A percentile compares a stretch with the other conserved stretches of the same genome.
These are phyloP conservation scores for Azorinus chamasolen DNA, from an alignment of 2,888 invertebrate species.

Conservation along the genomic window DNA sequence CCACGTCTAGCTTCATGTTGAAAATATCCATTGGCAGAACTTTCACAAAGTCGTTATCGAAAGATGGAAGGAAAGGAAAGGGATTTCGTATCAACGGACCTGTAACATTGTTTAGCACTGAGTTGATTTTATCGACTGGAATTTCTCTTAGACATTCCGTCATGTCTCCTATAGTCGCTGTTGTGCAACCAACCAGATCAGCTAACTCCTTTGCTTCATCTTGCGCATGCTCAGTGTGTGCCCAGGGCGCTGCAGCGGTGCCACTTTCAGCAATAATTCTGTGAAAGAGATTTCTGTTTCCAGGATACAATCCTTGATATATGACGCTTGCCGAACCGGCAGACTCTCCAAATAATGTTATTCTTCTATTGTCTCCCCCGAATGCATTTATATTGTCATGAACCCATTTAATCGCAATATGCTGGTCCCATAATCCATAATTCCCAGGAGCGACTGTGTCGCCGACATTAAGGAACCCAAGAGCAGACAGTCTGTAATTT, in stretches of 20 bases:
- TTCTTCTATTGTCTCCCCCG: slow-evolving; percentile 69
- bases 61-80: not conserved
- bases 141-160: slow-evolving; percentile 8
- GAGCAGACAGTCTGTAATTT: slow-evolving; percentile 96
- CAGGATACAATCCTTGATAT: slow-evolving; percentile 70
- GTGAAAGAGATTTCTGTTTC: slow-evolving; percentile 61
- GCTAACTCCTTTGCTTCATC: slow-evolving; percentile 41
- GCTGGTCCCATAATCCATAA: slow-evolving; percentile 97
- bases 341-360: slow-evolving; percentile 77
- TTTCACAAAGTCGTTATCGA: slow-evolving; percentile 9
- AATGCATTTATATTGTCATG: slow-evolving; percentile 92
- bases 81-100: not conserved
- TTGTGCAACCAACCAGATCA: slow-evolving; percentile 26
- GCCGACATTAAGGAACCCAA: slow-evolving; percentile 96
- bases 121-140: not conserved
- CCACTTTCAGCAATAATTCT: slow-evolving; percentile 75
- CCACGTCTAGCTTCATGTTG: not conserved
- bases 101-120: slow-evolving; percentile 1
- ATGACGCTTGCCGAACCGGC: slow-evolving; percentile 70
- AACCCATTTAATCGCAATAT: slow-evolving; percentile 96
- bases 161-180: slow-evolving; percentile 29
- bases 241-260: slow-evolving; percentile 65
- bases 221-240: slow-evolving; percentile 24
- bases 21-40: slow-evolving; percentile 3
- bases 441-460: slow-evolving; percentile 93